Conservation (phyloP, 2,888 invertebrate genomes). For the Polia nebulosa region DNA sequence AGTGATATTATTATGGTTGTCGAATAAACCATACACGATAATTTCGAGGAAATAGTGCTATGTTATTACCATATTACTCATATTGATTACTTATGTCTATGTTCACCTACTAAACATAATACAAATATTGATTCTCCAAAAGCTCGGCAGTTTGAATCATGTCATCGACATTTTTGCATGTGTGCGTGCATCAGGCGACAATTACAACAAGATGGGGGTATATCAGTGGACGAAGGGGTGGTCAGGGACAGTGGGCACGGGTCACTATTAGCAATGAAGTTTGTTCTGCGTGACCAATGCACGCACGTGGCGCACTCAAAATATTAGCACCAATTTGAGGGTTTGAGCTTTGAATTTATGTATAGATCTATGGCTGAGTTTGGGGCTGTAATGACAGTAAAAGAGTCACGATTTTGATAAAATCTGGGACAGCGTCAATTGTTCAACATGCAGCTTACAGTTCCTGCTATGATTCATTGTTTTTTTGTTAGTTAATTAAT, state of each 20-base stretch:
- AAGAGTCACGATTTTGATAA: slow-evolving; percentile 51
- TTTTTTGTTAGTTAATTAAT: not conserved
- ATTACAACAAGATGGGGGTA: slow-evolving; percentile 21
- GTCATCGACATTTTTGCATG: slow-evolving; percentile 4
- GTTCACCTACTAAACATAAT: not conserved
- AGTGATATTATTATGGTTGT: not conserved
- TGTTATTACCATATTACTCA: no score
- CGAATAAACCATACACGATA: not conserved
- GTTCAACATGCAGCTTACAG: slow-evolving; percentile 24
- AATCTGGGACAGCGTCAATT: slow-evolving; percentile 40
- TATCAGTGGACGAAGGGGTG: slow-evolving; percentile 48
- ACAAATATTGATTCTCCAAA: not conserved
- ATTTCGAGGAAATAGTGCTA: not conserved
- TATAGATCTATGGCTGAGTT: slow-evolving; percentile 41
- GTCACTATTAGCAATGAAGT: slow-evolving; percentile 67
- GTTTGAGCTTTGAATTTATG: slow-evolving; percentile 65
- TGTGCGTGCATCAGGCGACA: slow-evolving; percentile 36
- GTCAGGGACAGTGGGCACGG: slow-evolving; percentile 41
- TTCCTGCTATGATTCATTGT: not conserved
- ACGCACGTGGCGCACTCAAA: slow-evolving; percentile 73
- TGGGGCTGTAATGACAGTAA: slow-evolving; percentile 45
- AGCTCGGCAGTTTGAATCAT: not conserved
- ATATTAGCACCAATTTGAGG: slow-evolving; percentile 67
- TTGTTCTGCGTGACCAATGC: slow-evolving; percentile 80
- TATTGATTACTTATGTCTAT: not conserved